A percentile compares a stretch with the other conserved stretches of the same genome.
Conservation (phyloP, 1,140 invertebrate genomes). For the Campodea augens region DNA sequence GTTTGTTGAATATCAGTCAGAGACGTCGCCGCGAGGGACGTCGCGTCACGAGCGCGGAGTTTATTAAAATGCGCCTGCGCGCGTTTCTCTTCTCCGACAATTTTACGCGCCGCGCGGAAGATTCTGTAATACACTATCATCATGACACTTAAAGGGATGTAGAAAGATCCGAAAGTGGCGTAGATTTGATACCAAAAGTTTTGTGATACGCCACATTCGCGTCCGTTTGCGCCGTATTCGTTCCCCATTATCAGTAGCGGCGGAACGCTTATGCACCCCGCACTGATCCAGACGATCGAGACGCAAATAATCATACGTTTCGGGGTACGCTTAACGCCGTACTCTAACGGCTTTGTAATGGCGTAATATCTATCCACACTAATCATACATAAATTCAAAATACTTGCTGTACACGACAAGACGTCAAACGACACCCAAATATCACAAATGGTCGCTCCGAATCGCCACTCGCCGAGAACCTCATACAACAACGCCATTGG, state of each 20-base stretch:
- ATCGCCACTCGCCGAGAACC: constrained; percentile 60
- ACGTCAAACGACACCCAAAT: constrained; percentile 88
- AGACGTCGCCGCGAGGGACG: no score
- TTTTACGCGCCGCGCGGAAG: constrained; percentile 59
- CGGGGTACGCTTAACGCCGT: constrained; percentile 69
- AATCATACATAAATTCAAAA: constrained; percentile 83
- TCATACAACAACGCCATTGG: constrained; percentile 62
- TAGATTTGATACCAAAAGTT: constrained; percentile 78
- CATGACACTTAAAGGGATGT: constrained; percentile 75
- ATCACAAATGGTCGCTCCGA: constrained; percentile 64
- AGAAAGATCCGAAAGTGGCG: constrained; percentile 74
- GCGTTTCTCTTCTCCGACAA: constrained; percentile 65
- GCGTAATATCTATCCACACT: constrained; percentile 75
- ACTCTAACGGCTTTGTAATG: constrained; percentile 76
- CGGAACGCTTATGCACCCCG: constrained; percentile 71
- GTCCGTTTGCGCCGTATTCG: constrained; percentile 45
- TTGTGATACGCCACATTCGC: constrained; percentile 60
- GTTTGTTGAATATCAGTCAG: no score
- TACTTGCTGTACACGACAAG: constrained; percentile 74
- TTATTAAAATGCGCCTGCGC: constrained; percentile 57
- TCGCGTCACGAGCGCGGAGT: background rate
- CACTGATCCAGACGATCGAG: constrained; percentile 69
- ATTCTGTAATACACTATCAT: constrained; percentile 79
- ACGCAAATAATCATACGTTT: constrained; percentile 66
- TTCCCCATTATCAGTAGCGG: constrained; percentile 74